These are phyloP conservation scores for Agrilus mali DNA, from an alignment of 2,888 invertebrate species.

Conservation along the genomic window DNA sequence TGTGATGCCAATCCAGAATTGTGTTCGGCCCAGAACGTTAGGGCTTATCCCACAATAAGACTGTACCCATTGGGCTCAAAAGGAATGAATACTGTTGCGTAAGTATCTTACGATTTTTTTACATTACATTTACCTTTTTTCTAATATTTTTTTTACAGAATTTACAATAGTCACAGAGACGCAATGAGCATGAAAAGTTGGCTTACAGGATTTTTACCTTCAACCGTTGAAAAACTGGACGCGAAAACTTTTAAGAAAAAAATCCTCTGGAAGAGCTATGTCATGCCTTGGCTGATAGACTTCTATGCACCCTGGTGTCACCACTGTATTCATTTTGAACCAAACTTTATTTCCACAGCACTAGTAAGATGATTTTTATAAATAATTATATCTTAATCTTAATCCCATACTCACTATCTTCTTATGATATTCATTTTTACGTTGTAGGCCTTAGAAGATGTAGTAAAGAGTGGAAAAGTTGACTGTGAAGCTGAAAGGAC, in stretches of 20 bases:
- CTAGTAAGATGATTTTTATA: slow-evolving; percentile 32
- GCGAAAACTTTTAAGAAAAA: slow-evolving; percentile 33
- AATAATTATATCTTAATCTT: too few species aligned
- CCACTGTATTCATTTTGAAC: slow-evolving; percentile 52
- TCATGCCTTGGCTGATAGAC: slow-evolving; percentile 45
- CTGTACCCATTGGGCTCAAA: slow-evolving; percentile 47
- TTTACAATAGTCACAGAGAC: slow-evolving; percentile 50
- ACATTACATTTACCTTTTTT: background rate
- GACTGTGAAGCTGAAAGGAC: slow-evolving; percentile 46
- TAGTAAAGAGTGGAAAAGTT: slow-evolving; percentile 46
- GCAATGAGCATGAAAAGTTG: slow-evolving; percentile 47
- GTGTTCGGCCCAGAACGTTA: slow-evolving; percentile 46
- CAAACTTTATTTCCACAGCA: slow-evolving; percentile 52
- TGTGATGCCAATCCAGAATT: slow-evolving; percentile 45
- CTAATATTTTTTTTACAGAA: slow-evolving; percentile 25
- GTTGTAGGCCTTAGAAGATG: slow-evolving; percentile 37
- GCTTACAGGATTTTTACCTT: slow-evolving; percentile 49
- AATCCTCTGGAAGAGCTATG: slow-evolving; percentile 34
- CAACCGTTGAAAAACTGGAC: slow-evolving; percentile 37
- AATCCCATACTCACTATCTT: too few species aligned
- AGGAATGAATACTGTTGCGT: slow-evolving; percentile 39
- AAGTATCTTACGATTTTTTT: slow-evolving; percentile 21
- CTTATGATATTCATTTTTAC: slow-evolving; percentile 8
- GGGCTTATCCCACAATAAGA: slow-evolving; percentile 54
- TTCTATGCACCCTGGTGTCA: slow-evolving; percentile 58